Base-by-base conservation (phyloP, 2,113 vertebrate genomes). In the Crypturellus undulatus region DNA sequence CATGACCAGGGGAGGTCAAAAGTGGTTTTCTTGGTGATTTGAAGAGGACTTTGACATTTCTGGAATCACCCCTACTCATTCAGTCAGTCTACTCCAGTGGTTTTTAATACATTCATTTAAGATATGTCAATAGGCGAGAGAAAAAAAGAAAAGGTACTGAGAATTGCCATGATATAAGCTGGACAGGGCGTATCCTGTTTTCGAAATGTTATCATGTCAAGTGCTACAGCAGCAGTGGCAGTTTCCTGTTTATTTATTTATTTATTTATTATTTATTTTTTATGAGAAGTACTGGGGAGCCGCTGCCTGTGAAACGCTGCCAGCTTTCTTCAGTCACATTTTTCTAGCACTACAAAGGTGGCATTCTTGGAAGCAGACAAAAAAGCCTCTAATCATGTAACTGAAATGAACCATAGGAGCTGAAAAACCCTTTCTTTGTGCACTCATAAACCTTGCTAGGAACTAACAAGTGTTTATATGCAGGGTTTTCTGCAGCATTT, bases 261-360 rank as follows among this genome's bases (percentile, higher is more conserved):
- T 45, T 49, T 47, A 19, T 47, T 82, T n/a, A n/a, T n/a, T n/a
- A n/a, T n/a, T n/a, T n/a, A n/a, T 62, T 36, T 45, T 64, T 67
- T 36, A 6, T 26, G 59, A 22, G 30, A n/a, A 67, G 56, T 47
- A 69, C 30, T 2, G 43, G 69, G 64, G 72, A 91, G 71, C 70
- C 94, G 64, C 79, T 34, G 84, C 63, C 72, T 22, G 40, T n/a
- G 32, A 76, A 43, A 36, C 2, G 12, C 91, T 78, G 79, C 79
- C 82, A 81, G 90, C 90, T 81, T 71, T 67, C 83, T 64, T 80
- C 1, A 0, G 64, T 75, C 4, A 2, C 3, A 4, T 60, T 8
- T 75, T 73, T 75, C 76, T 64, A 83, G 43, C 30, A 80, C 54
- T 70, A 80, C 91, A 94, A 91, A 90, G 64, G 88, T 92, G 77